Evolutionary conservation across 2,113 vertebrate species (phyloP).

Genomic region (Cynocephalus volans): DNA sequence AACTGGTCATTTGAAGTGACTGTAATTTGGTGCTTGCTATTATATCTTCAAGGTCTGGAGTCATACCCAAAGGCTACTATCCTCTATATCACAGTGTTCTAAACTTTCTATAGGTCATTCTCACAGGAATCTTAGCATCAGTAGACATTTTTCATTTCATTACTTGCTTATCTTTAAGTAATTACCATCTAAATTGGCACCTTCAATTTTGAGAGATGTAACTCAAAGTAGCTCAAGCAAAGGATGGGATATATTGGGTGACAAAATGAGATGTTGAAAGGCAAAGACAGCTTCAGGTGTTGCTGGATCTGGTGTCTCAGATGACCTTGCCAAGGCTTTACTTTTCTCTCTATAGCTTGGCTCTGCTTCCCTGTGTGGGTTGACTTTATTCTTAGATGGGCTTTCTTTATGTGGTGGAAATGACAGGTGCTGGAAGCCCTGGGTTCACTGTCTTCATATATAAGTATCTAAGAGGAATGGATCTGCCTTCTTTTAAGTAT

Average conservation of each 20-base stretch:
- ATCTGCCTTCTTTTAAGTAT: not conserved
- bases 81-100: not conserved
- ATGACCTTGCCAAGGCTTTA: not conserved
- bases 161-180: conserved; percentile 41
- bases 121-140: not conserved
- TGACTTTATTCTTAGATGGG: conserved; percentile 8
- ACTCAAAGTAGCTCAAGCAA: not conserved
- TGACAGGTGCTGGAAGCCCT: not conserved
- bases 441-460: not conserved
- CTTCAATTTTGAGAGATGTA: conserved; percentile 10
- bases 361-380: not conserved
- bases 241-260: not conserved
- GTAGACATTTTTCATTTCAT: conserved; percentile 1
- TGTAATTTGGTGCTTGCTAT: not conserved
- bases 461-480: not conserved
- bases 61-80: not conserved
- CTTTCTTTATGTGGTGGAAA: not conserved
- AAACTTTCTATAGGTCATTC: not conserved
- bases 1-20: not conserved
- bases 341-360: not conserved
- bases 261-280: not conserved
- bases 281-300: not conserved
- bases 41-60: not conserved
- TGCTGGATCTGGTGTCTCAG: not conserved
- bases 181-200: not conserved